phyloP scores from a whole-genome alignment of 1,140 invertebrate genomes.

The Lasaia peninsularis region DNA sequence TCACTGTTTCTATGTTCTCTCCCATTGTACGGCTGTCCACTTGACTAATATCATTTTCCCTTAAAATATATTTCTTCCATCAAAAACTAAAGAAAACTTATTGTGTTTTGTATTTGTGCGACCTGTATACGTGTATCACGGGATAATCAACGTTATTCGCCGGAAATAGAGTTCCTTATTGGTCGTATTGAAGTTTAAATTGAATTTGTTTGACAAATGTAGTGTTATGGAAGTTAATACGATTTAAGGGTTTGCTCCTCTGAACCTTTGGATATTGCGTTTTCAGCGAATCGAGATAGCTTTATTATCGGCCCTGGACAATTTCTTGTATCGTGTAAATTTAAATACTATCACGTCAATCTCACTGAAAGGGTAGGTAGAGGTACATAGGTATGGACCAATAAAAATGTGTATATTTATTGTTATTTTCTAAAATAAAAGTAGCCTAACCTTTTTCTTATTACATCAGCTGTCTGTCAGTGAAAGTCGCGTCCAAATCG shows the following conservation, averaged over 20 bases:
- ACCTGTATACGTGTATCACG: neutral
- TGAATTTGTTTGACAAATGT: slow-evolving; percentile 14
- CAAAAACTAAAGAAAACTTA: slow-evolving; percentile 19
- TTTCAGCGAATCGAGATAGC: too few relatives aligned
- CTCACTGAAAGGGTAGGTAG: too few relatives aligned
- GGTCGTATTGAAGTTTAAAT: neutral
- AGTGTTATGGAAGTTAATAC: slow-evolving; percentile 4
- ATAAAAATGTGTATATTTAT: too few relatives aligned
- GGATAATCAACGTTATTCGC: neutral
- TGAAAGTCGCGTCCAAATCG: too few relatives aligned
- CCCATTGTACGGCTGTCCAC: slow-evolving; percentile 39
- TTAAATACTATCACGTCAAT: too few relatives aligned
- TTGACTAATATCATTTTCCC: slow-evolving; percentile 42
- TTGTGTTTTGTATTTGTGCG: neutral
- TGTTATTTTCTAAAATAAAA: too few relatives aligned
- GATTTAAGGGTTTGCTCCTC: neutral
- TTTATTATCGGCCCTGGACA: too few relatives aligned
- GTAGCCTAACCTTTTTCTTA: too few relatives aligned
- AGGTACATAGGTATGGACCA: too few relatives aligned
- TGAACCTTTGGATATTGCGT: neutral
- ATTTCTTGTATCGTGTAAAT: too few relatives aligned
- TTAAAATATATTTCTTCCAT: slow-evolving; percentile 23
- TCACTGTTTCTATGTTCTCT: slow-evolving; percentile 23
- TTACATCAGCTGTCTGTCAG: too few relatives aligned
- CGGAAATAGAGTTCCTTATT: neutral